These are phyloP conservation scores for Cactoblastis cactorum DNA, from an alignment of 2,888 invertebrate genomes.

Conservation along the genomic window DNA sequence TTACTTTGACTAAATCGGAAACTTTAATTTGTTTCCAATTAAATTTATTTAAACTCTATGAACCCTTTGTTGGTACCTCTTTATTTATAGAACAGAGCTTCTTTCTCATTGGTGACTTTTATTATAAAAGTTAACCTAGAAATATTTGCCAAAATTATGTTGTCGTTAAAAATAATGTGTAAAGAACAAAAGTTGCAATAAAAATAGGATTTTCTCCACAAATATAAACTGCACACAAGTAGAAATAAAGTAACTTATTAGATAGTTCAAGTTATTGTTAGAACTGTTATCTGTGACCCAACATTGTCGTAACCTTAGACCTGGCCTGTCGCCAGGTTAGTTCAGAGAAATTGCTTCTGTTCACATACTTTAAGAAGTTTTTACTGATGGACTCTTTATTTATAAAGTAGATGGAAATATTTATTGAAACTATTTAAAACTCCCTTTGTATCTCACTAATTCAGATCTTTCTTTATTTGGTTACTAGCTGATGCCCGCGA, in stretches of 20 bases:
- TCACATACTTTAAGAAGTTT: slow-evolving; percentile 21
- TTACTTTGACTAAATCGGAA: neutral
- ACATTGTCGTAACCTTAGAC: slow-evolving; percentile 5
- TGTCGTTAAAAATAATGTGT: no score
- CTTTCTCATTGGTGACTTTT: no score
- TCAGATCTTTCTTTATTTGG: no score
- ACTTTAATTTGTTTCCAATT: no score
- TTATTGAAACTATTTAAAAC: no score
- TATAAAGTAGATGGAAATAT: neutral
- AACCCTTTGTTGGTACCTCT: no score
- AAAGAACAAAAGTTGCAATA: neutral
- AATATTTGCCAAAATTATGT: no score
- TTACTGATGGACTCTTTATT: slow-evolving; percentile 35
- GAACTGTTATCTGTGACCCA: neutral
- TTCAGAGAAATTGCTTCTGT: slow-evolving; percentile 6
- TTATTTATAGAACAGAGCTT: no score
- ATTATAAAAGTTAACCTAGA: no score
- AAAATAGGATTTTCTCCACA: neutral
- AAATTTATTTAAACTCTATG: no score
- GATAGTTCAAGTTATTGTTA: neutral
- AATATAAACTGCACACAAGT: neutral
- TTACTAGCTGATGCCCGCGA: no score
- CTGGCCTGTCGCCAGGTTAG: slow-evolving; percentile 18
- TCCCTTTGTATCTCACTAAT: no score
- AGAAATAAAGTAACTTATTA: neutral